Conservation (phyloP, 2,113 vertebrate genomes). For the Dunckerocampus dactyliophorus region DNA sequence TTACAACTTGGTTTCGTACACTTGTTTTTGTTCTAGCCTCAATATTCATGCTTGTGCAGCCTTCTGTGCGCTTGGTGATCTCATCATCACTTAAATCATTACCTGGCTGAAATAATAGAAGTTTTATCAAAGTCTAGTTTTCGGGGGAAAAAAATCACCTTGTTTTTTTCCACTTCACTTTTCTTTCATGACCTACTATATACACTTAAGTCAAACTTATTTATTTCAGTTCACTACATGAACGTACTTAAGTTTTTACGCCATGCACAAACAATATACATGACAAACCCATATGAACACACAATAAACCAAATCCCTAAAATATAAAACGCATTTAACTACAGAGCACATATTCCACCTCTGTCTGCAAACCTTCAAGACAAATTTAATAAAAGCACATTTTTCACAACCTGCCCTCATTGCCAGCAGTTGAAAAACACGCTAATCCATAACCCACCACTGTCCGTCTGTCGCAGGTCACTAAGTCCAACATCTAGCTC, state of each 20-base stretch:
- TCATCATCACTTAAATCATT: neutral
- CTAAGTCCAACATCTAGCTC: neutral
- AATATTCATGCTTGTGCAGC: no score
- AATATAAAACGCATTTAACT: neutral
- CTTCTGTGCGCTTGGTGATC: no score
- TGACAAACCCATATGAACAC: no score
- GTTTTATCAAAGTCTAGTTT: conserved; percentile 5
- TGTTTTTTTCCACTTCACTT: neutral
- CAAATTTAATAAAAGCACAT: neutral
- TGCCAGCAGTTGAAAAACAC: neutral
- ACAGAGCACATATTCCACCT: neutral
- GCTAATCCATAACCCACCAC: neutral
- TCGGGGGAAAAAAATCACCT: neutral
- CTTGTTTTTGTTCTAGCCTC: no score
- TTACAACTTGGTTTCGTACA: conserved; percentile 7
- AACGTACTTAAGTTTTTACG: no score
- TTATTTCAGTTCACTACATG: no score
- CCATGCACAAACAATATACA: no score
- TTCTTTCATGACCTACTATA: no score
- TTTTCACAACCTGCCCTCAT: neutral
- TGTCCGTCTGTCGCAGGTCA: no score
- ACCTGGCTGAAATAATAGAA: neutral
- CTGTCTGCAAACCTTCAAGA: neutral
- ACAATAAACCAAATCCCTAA: neutral
- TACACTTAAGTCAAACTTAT: no score